Evolutionary conservation across 2,113 vertebrate species (phyloP).

Genomic region (Poeciliopsis turrubarensis): DNA sequence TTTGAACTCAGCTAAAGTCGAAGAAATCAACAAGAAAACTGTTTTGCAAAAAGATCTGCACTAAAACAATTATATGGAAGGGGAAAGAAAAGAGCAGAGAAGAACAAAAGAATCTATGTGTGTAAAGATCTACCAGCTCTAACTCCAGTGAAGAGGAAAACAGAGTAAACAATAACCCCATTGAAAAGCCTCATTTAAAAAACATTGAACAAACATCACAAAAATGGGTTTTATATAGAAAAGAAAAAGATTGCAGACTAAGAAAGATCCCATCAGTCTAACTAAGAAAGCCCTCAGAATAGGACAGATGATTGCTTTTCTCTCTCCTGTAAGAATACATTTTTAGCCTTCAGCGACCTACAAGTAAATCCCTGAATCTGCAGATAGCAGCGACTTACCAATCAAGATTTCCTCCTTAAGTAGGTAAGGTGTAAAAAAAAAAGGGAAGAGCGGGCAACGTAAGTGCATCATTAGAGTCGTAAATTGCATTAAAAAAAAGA

Average conservation of each 20-base stretch:
- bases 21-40: conserved; percentile 72
- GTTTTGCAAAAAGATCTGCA: conserved; percentile 56
- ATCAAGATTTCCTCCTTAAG: conserved; percentile 99
- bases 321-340: conserved; percentile 79
- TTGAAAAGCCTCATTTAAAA: conserved; percentile 77
- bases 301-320: conserved; percentile 81
- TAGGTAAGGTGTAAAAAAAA: conserved; percentile 99
- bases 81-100: conserved; percentile 67
- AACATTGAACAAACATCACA: conserved; percentile 84
- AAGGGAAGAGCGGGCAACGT: conserved; percentile 99
- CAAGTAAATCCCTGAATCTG: conserved; percentile 95
- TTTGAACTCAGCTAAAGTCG: conserved; percentile 62
- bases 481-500: conserved; percentile 96
- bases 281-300: conserved; percentile 83
- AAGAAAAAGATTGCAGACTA: conserved; percentile 84
- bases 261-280: conserved; percentile 81
- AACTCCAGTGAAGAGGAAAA: conserved; percentile 73
- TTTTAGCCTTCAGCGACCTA: conserved; percentile 88
- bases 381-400: conserved; percentile 99
- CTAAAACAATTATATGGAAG: conserved; percentile 67
- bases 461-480: conserved; percentile 99
- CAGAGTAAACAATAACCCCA: conserved; percentile 78
- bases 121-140: conserved; percentile 78
- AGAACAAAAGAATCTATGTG: conserved; percentile 62
- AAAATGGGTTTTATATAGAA: conserved; percentile 78